Evolutionary conservation across 2,797 vertebrate genomes (phyloP), one percentile per base, ranked within the genome.

Genomic region (Octomys mimax): DNA sequence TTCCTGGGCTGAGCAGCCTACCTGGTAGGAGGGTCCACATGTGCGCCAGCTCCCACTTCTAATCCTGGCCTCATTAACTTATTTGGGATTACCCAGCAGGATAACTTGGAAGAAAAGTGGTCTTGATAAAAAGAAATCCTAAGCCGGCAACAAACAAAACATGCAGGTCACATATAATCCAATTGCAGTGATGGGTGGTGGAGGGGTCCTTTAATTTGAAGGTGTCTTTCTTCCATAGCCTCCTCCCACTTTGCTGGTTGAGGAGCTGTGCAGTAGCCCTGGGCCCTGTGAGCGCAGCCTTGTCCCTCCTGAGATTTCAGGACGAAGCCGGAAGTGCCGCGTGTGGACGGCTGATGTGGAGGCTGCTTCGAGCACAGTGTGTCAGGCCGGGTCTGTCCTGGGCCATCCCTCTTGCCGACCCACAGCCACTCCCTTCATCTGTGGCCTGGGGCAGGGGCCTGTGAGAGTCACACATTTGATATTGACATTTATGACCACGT

Each of bases 71-170:
- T 97, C 94, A 19, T 94, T 94, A 89, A 97, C 97, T 98, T 96
- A 95, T 82, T 97, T 96, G 97, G 98, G 98, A 97, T 98, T 97
- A 98, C 96, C 97, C 98, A 97, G 97, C 96, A 82, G 97, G 97
- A 97, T 97, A 97, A 97, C 95, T 75, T 71, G 89, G 82, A 97
- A 83, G 79, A 97, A 90, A 94, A 97, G 96, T 80, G 73, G 93
- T 95, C 96, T 98, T 96, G 86, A 96, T 97, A 85, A 98, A 97
- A 89, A 18, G 85, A 98, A 97, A 92, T 89, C 42, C 97, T 84
- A 97, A 97, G 96, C 85, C 79, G 54, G 14, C 97, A 95, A 95
- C 95, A 97, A 95, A 97, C 92, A 93, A 90, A 96, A 95, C 88
- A 92, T 86, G 83, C 88, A 71, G 94, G 96, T 96, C 87, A 89